Percentiles rank a stretch among this genome's conserved stretches.
Evolutionary conservation across 2,888 invertebrate species (phyloP).

Genomic region (Macaria notata): DNA sequence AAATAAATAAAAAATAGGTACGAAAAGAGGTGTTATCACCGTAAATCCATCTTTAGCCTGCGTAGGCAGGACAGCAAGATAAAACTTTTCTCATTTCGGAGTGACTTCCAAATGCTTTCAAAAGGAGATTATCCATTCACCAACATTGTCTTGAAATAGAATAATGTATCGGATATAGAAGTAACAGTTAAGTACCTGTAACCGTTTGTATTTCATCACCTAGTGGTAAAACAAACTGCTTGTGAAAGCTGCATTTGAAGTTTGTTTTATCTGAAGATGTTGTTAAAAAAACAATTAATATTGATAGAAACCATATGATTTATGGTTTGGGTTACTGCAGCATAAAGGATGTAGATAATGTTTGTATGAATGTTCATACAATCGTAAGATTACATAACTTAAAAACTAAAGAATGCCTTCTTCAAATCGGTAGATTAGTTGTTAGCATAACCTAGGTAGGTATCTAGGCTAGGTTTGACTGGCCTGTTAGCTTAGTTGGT

Average conservation of each 20-base stretch:
- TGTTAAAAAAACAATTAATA: no score
- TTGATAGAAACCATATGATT: no score
- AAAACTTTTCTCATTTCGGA: conserved; percentile 17
- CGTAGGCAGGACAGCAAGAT: conserved; percentile 11
- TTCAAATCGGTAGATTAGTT: no score
- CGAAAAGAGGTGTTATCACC: not conserved
- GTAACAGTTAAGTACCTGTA: conserved; percentile 5
- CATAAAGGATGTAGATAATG: no score
- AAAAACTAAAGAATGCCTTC: no score
- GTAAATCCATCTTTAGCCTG: not conserved
- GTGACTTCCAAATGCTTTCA: conserved; percentile 2
- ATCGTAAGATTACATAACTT: no score
- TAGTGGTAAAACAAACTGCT: not conserved
- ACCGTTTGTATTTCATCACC: not conserved
- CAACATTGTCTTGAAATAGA: conserved; percentile 10
- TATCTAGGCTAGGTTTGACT: no score
- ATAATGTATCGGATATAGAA: not conserved
- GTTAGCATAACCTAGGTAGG: no score
- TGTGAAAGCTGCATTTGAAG: not conserved
- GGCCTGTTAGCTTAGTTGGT: no score
- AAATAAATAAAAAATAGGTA: not conserved
- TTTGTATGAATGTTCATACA: no score
- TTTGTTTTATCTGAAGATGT: no score
- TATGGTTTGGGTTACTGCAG: no score
- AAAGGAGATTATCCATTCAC: conserved; percentile 8